Percentiles rank a stretch among this genome's conserved stretches.
Conservation (phyloP, 2,797 vertebrate genomes). For the Cyclopterus lumpus region DNA sequence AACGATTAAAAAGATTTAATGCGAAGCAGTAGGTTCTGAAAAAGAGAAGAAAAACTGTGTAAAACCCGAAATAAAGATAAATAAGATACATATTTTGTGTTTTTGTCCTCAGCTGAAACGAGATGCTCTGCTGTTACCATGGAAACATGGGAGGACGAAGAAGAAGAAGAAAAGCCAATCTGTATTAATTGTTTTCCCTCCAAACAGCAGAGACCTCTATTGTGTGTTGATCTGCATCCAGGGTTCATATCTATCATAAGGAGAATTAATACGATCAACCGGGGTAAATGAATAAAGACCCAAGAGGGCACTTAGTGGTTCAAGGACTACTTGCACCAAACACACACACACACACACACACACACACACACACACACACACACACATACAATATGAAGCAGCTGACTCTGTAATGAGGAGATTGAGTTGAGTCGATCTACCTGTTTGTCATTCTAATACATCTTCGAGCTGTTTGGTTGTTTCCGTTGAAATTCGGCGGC, state of each 20-base stretch:
- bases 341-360: neutral
- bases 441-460: neutral
- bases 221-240: constrained; percentile 14
- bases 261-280: neutral
- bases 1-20: neutral
- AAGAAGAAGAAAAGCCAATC: constrained; percentile 16
- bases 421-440: neutral
- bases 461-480: neutral
- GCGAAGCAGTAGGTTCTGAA: neutral
- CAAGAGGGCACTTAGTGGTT: neutral
- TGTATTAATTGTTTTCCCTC: constrained; percentile 27
- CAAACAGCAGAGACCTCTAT: constrained; percentile 13
- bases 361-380: constrained; percentile 1
- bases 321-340: neutral
- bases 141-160: constrained; percentile 36
- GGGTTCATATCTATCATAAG: neutral
- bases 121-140: constrained; percentile 57
- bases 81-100: neutral
- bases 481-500: neutral
- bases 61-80: neutral
- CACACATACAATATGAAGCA: neutral
- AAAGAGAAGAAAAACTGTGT: neutral
- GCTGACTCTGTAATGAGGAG: neutral
- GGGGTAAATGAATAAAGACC: constrained; percentile 13
- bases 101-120: constrained; percentile 26